These are phyloP conservation scores for Epistrophe grossulariae DNA, from an alignment of 2,888 invertebrate species.

Conservation along the genomic window DNA sequence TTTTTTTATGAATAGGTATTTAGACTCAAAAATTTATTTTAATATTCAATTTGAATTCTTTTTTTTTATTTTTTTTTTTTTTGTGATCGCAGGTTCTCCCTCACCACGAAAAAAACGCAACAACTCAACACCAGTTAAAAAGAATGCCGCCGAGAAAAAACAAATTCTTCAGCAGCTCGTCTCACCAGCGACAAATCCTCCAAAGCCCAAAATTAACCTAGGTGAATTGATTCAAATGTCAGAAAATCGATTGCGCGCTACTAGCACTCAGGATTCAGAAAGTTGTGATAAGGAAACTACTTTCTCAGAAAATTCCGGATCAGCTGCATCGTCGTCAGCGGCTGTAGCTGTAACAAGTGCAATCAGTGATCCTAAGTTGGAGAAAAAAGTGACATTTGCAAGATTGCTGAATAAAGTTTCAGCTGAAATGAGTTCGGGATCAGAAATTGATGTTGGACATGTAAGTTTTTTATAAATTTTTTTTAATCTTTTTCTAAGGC, in stretches of 20 bases:
- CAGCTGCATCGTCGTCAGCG: conserved; percentile 83
- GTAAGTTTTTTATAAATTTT: conserved; percentile 78
- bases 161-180: conserved; percentile 92
- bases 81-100: conserved; percentile 86
- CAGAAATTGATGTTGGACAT: conserved; percentile 87
- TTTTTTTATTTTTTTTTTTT: conserved; percentile 27
- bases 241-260: conserved; percentile 86
- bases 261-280: conserved; percentile 84
- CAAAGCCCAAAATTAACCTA: conserved; percentile 85
- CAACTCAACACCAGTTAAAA: conserved; percentile 91
- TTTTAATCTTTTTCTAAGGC: no score
- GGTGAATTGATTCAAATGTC: conserved; percentile 91
- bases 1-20: conserved; percentile 4
- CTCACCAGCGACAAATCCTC: conserved; percentile 87
- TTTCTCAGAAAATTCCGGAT: conserved; percentile 85
- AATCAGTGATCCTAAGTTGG: conserved; percentile 87
- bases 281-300: conserved; percentile 87
- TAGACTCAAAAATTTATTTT: neutral
- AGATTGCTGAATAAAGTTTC: conserved; percentile 90
- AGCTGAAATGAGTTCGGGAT: conserved; percentile 91
- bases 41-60: conserved; percentile 6
- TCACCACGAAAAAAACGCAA: conserved; percentile 92
- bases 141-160: conserved; percentile 90
- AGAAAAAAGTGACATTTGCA: conserved; percentile 92
- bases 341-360: conserved; percentile 86